These are phyloP conservation scores for Drosophila melanosoma DNA, from an alignment of 2,888 invertebrate genomes.

Conservation along the genomic window DNA sequence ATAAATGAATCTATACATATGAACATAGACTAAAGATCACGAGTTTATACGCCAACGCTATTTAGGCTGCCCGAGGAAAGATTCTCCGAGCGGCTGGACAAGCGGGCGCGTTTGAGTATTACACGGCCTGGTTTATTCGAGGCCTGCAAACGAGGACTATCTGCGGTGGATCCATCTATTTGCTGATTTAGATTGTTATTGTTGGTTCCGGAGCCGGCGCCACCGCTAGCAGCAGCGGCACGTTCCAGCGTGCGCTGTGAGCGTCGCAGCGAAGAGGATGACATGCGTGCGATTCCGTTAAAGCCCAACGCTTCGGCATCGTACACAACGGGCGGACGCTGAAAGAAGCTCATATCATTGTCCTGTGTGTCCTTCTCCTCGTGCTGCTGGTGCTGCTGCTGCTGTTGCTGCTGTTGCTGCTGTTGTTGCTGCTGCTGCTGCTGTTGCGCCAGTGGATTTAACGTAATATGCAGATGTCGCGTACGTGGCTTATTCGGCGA, in stretches of 20 bases:
- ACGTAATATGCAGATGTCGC: slow-evolving; percentile 84
- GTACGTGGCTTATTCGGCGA: slow-evolving; percentile 70
- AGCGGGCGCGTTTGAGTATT: slow-evolving; percentile 66
- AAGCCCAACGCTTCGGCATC: slow-evolving; percentile 58
- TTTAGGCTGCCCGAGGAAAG: slow-evolving; percentile 71
- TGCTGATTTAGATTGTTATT: slow-evolving; percentile 71
- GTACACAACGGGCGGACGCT: slow-evolving; percentile 58
- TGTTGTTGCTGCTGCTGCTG: slow-evolving; percentile 60
- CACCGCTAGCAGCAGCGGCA: slow-evolving; percentile 42
- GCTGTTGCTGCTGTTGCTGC: slow-evolving; percentile 22
- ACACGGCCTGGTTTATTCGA: slow-evolving; percentile 60
- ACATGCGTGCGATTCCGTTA: slow-evolving; percentile 64
- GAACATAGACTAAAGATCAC: slow-evolving; percentile 72
- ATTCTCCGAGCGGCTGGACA: slow-evolving; percentile 76
- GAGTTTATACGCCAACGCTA: slow-evolving; percentile 72
- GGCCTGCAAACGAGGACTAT: slow-evolving; percentile 48
- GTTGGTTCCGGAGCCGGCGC: slow-evolving; percentile 56
- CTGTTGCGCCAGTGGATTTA: slow-evolving; percentile 84
- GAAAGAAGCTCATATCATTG: slow-evolving; percentile 66
- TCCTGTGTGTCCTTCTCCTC: slow-evolving; percentile 75
- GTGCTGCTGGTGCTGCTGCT: slow-evolving; percentile 57
- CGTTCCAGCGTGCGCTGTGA: slow-evolving; percentile 74
- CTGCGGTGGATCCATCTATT: slow-evolving; percentile 41
- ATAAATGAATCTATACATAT: slow-evolving; percentile 20
- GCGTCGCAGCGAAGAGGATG: slow-evolving; percentile 71